Base-by-base conservation (phyloP, 2,797 vertebrate species). In the Galaxias olidus region DNA sequence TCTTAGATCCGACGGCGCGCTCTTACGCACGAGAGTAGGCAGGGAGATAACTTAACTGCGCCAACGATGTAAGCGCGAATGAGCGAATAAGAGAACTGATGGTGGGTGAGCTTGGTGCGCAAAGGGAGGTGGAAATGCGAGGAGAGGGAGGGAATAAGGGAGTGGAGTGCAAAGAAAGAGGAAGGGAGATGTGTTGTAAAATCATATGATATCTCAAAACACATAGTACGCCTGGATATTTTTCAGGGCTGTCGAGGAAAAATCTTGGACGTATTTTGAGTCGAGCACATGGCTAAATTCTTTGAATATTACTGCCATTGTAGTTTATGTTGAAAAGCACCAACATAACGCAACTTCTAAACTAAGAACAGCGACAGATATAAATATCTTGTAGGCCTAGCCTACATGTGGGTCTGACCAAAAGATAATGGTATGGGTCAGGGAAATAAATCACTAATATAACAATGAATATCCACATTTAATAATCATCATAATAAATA, bases 61-160 rank as follows among this genome's bases (percentile, higher is more conserved):
- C 76, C 50, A 77, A 83, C 72, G 69, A 81, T 50, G 83, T 76
- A 84, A 86, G 84, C 78, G 82, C 60, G 85, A 87, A 74, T 77
- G 86, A 89, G 76, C 76, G 81, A 86, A 75, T 71, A 63, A 79
- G 62, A 46, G 78, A 86, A 75, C 59, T 73, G 81, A 85, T 80
- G 79, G 77, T 82, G 84, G 78, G 77, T 83, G 83, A 86, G 83
- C 61, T 75, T 83, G 79, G 85, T 82, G 87, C 84, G 82, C 78
- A 79, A 72, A 80, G 81, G 75, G 73, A 82, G 79, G 76, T 80
- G 79, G 76, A 78, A 72, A 72, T 67, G 61, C 63, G 52, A 30
- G 56, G 54, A 30, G 55, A 60, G 60, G 56, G 68, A 49, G 66
- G 75, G 76, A 69, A 73, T 71, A 63, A 17, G 74, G 68, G 75